These are phyloP conservation scores for Aphodius granarius DNA, from an alignment of 2,888 invertebrate genomes.

Conservation along the genomic window DNA sequence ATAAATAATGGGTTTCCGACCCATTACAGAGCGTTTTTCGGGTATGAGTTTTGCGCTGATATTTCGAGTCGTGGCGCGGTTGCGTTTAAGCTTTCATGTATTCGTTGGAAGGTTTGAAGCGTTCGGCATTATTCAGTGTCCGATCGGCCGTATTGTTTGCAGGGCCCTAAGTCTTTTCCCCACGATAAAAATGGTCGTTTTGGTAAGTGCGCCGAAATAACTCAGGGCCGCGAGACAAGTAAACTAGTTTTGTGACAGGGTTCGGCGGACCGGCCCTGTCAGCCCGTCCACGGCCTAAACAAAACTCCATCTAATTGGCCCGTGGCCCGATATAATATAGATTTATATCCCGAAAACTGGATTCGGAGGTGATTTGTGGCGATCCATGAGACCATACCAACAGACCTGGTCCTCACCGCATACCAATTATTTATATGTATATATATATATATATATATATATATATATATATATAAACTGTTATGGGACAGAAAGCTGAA, in stretches of 20 bases:
- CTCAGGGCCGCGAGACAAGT: slow-evolving; percentile 30
- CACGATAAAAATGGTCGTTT: slow-evolving; percentile 14
- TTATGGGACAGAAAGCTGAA: not conserved
- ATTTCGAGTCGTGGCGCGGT: not conserved
- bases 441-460: slow-evolving; percentile 11
- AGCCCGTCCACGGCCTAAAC: slow-evolving; percentile 43
- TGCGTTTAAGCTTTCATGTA: slow-evolving; percentile 11
- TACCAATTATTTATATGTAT: not conserved
- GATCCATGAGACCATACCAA: slow-evolving; percentile 1
- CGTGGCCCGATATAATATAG: slow-evolving; percentile 52
- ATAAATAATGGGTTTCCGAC: too few relatives aligned
- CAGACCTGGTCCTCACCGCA: slow-evolving; percentile 2
- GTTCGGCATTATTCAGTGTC: slow-evolving; percentile 13
- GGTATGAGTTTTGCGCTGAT: not conserved
- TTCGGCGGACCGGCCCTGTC: slow-evolving; percentile 37
- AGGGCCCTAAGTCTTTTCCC: slow-evolving; percentile 15
- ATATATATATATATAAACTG: slow-evolving; percentile 7
- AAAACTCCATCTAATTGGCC: slow-evolving; percentile 52
- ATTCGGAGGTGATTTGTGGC: slow-evolving; percentile 49
- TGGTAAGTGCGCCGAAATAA: slow-evolving; percentile 22
- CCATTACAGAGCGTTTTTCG: too few relatives aligned
- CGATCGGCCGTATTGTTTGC: slow-evolving; percentile 11
- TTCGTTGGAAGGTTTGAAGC: slow-evolving; percentile 7
- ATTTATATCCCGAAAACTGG: slow-evolving; percentile 52
- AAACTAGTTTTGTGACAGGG: slow-evolving; percentile 39